phyloP scores from a whole-genome alignment of 2,888 invertebrate genomes.

The Drosophila ustulata region DNA sequence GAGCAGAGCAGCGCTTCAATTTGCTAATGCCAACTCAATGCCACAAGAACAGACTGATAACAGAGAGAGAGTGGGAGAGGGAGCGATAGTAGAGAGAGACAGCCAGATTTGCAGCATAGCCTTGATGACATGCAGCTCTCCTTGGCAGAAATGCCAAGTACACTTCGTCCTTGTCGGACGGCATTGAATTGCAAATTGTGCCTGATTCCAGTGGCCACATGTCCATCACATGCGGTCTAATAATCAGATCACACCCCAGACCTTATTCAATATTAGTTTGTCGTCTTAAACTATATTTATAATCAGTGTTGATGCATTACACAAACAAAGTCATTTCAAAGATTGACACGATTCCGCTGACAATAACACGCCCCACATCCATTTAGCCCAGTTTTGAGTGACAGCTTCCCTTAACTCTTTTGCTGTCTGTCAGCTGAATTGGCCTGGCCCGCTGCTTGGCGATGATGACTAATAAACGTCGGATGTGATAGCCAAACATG shows the following conservation, averaged over 20 bases:
- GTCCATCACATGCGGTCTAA: conserved; percentile 12
- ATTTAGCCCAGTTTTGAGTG: conserved; percentile 29
- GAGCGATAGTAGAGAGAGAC: background rate
- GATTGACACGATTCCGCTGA: conserved; percentile 28
- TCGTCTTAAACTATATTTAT: conserved; percentile 10
- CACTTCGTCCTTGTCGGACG: conserved; percentile 22
- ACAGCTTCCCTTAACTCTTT: conserved; percentile 49
- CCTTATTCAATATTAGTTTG: conserved; percentile 11
- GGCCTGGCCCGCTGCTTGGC: conserved; percentile 42
- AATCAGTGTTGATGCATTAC: conserved; percentile 7
- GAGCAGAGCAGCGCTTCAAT: conserved; percentile 21
- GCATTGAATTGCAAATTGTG: conserved; percentile 20
- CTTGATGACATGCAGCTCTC: conserved; percentile 16
- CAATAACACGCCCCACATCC: background rate
- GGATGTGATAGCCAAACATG: conserved; percentile 33
- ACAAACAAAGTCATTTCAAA: conserved; percentile 18
- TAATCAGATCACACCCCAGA: conserved; percentile 17
- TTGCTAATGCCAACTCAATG: conserved; percentile 48
- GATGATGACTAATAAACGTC: conserved; percentile 54
- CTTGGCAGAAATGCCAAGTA: conserved; percentile 5
- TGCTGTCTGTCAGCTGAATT: conserved; percentile 54
- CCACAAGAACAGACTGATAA: conserved; percentile 4
- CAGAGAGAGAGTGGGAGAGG: background rate
- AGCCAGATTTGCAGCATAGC: conserved; percentile 27
- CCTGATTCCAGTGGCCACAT: conserved; percentile 4